These are phyloP conservation scores for Elymnias hypermnestra DNA, from an alignment of 1,140 invertebrate genomes.

Conservation along the genomic window DNA sequence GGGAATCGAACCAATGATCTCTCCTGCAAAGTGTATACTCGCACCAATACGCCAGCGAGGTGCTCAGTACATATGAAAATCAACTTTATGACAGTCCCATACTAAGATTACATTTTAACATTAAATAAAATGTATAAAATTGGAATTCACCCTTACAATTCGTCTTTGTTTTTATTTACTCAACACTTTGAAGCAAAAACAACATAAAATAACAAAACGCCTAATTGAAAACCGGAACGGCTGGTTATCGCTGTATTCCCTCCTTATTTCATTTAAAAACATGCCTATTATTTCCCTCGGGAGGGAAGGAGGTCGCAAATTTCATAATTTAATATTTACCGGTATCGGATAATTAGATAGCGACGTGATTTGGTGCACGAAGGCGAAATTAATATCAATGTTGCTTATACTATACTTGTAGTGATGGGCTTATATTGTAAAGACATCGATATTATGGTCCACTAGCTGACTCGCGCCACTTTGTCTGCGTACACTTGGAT, in stretches of 20 bases:
- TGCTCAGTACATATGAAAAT: no score
- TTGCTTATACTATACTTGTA: slow-evolving; percentile 51
- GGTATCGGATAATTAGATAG: slow-evolving; percentile 70
- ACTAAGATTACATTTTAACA: background rate
- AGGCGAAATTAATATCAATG: slow-evolving; percentile 72
- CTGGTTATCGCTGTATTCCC: slow-evolving; percentile 19
- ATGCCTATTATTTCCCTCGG: slow-evolving; percentile 61
- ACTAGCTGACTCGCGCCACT: no score
- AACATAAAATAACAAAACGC: slow-evolving; percentile 20
- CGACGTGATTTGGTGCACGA: slow-evolving; percentile 65
- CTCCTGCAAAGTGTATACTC: no score
- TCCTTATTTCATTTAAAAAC: slow-evolving; percentile 66
- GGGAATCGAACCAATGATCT: no score
- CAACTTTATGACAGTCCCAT: no score
- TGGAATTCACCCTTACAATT: background rate
- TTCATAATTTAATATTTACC: slow-evolving; percentile 70
- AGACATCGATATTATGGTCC: slow-evolving; percentile 21
- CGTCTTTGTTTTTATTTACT: slow-evolving; percentile 2
- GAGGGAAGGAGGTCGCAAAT: slow-evolving; percentile 52
- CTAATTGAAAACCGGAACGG: slow-evolving; percentile 32
- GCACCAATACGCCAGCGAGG: no score
- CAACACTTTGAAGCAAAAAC: slow-evolving; percentile 20
- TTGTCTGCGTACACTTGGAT: no score
- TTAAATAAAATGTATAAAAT: background rate
- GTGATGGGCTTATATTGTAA: slow-evolving; percentile 30